Conservation (phyloP, 35 echinoderm and acorn worm genomes). For the Lytechinus pictus region DNA sequence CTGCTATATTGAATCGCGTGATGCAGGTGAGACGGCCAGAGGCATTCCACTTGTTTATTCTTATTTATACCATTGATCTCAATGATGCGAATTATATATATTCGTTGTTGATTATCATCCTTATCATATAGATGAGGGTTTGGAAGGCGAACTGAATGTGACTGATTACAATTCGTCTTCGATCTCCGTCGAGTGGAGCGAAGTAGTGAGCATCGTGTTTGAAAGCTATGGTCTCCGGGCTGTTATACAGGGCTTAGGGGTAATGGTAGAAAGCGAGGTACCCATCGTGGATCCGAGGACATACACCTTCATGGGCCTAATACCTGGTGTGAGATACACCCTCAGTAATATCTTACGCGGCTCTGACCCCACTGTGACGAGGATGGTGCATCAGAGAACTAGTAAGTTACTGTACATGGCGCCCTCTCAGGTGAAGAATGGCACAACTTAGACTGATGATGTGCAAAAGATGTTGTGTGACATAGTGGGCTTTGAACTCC, state of each 20-base stretch:
- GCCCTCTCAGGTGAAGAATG: too few species aligned
- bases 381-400: constrained; percentile 44
- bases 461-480: too few species aligned
- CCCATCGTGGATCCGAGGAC: not conserved
- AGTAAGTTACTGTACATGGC: constrained; percentile 32
- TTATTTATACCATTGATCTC: too few species aligned
- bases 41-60: too few species aligned
- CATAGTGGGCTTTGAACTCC: too few species aligned
- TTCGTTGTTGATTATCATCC: too few species aligned
- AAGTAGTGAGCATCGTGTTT: not conserved
- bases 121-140: constrained; percentile 16
- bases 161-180: constrained; percentile 23
- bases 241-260: not conserved
- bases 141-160: constrained; percentile 64
- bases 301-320: constrained; percentile 45
- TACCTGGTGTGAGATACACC: constrained; percentile 45
- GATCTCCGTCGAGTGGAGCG: constrained; percentile 62
- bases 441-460: too few species aligned
- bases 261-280: not conserved
- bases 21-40: too few species aligned
- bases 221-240: not conserved
- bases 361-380: constrained; percentile 31
- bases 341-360: constrained; percentile 40
- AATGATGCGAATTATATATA: too few species aligned
- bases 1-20: too few species aligned